Percentiles rank a stretch among this genome's conserved stretches.
Evolutionary conservation across 2,888 invertebrate genomes (phyloP).

Genomic region (Cheilosia impressa): DNA sequence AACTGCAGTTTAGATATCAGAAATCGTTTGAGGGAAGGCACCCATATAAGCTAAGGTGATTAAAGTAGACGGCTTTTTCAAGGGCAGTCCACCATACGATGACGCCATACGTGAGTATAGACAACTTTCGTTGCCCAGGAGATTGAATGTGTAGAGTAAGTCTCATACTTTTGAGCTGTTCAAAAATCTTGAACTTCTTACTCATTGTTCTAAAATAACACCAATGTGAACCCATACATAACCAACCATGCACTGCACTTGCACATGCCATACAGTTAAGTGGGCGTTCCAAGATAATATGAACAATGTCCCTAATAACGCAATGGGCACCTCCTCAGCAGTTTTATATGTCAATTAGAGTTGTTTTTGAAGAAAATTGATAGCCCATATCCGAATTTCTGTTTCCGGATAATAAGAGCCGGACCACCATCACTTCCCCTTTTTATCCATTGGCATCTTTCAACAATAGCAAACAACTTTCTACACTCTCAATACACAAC

Average conservation of each 20-base stretch:
- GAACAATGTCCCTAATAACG: constrained; percentile 97
- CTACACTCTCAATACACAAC: constrained; percentile 23
- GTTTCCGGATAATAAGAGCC: constrained; percentile 96
- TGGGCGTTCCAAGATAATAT: constrained; percentile 88
- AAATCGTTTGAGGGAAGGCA: too few species aligned
- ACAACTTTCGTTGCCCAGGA: too few species aligned
- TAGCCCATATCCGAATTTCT: constrained; percentile 94
- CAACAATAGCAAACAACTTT: constrained; percentile 84
- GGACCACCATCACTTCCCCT: too few species aligned
- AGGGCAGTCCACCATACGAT: too few species aligned
- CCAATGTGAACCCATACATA: constrained; percentile 14
- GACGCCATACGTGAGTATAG: too few species aligned
- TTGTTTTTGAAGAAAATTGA: constrained; percentile 91
- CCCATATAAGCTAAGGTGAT: too few species aligned
- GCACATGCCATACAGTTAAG: constrained; percentile 81
- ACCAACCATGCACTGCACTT: constrained; percentile 6
- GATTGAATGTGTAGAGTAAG: too few species aligned
- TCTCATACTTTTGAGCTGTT: too few species aligned
- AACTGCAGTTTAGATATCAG: too few species aligned
- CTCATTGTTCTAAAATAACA: constrained; percentile 11
- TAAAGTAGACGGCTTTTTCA: too few species aligned
- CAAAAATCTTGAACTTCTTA: too few species aligned
- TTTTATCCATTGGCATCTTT: constrained; percentile 88
- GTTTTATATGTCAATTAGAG: constrained; percentile 91
- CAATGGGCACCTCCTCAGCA: constrained; percentile 93